Evolutionary conservation across 2,113 vertebrate genomes (phyloP).

Genomic region (Ciconia maguari): DNA sequence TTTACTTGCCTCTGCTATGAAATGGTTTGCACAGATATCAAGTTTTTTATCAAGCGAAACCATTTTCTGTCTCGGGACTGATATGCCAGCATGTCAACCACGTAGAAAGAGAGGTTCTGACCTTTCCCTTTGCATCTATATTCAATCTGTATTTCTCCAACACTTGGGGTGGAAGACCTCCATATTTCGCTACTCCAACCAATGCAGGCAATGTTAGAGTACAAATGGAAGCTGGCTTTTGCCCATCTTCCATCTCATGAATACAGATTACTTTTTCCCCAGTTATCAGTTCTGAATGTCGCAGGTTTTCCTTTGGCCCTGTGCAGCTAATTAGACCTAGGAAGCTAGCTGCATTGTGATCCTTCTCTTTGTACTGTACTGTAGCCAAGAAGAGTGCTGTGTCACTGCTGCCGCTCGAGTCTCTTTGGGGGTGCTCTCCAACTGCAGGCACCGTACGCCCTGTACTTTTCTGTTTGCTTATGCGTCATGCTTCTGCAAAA

Average conservation of each 20-base stretch:
- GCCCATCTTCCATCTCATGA: background rate
- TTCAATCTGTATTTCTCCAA: background rate
- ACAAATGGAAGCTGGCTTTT: background rate
- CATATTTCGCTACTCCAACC: background rate
- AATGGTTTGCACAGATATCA: background rate
- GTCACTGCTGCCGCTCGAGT: background rate
- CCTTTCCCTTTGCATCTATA: background rate
- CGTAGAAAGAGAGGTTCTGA: background rate
- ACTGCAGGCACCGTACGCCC: background rate
- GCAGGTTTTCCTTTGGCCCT: background rate
- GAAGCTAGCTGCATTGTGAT: background rate
- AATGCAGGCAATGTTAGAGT: background rate
- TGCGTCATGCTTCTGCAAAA: slow-evolving; percentile 22
- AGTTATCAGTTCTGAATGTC: background rate
- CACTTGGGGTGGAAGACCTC: background rate
- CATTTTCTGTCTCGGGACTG: background rate
- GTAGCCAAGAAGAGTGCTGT: slow-evolving; percentile 22
- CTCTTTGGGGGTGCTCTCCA: slow-evolving; percentile 21
- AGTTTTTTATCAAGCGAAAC: background rate
- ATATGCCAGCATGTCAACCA: background rate
- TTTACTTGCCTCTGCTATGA: background rate
- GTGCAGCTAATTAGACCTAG: background rate
- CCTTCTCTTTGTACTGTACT: background rate
- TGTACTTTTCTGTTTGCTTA: slow-evolving; percentile 33
- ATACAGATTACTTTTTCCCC: background rate